Percentiles rank a stretch among this genome's conserved stretches.
Conservation (phyloP, 1,140 invertebrate species). For the Heliothis subflexa region DNA sequence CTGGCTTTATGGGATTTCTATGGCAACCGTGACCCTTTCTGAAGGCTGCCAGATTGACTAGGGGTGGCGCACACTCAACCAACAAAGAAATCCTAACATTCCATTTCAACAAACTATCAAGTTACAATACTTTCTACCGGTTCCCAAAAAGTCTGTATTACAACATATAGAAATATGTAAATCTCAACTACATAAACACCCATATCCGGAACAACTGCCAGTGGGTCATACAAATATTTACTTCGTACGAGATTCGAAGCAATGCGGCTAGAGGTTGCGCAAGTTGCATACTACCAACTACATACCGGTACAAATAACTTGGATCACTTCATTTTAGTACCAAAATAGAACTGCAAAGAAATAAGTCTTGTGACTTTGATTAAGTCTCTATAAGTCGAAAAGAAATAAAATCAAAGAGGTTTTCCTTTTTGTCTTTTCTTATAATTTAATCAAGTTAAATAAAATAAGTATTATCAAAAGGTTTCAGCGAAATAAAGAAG, state of each 20-base stretch:
- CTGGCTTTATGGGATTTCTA: slow-evolving; percentile 37
- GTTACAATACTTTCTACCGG: too few species aligned
- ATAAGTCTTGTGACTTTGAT: too few species aligned
- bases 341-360: too few species aligned
- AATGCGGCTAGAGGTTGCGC: not conserved
- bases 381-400: too few species aligned
- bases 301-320: too few species aligned
- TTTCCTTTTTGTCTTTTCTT: too few species aligned
- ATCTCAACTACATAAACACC: not conserved
- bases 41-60: not conserved
- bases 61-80: not conserved
- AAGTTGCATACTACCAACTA: not conserved
- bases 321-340: too few species aligned
- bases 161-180: not conserved
- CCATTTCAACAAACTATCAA: too few species aligned
- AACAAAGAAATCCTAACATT: not conserved
- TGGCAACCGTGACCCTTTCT: slow-evolving; percentile 28
- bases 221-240: slow-evolving; percentile 32
- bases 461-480: not conserved
- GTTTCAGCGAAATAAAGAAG: not conserved
- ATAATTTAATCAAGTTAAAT: too few species aligned
- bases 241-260: slow-evolving; percentile 3
- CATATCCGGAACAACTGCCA: slow-evolving; percentile 12
- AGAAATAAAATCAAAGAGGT: too few species aligned
- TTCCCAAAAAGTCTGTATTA: too few species aligned